Base-by-base conservation (phyloP, 2,113 vertebrate genomes). In the Chascanopsetta lugubris region DNA sequence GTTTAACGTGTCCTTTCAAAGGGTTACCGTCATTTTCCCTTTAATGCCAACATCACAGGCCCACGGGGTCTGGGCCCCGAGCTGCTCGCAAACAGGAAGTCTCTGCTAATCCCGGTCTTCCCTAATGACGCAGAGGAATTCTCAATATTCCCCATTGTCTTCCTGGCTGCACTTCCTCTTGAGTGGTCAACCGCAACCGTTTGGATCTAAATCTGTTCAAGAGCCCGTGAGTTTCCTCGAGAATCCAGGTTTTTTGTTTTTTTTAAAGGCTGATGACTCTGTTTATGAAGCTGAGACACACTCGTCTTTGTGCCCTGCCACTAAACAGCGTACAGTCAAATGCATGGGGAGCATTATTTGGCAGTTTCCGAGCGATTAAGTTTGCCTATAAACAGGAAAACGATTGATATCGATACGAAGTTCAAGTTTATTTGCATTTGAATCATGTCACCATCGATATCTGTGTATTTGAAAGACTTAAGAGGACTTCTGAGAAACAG, bases 81-180 rank as follows among this genome's bases (percentile, higher is more conserved):
- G 80, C 80, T 43, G 40, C 61, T 82, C 67, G 11, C 82, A 84
- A 90, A 88, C 79, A 87, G 88, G 86, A 90, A 89, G 83, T 83
- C 50, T 72, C 68, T 65, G 77, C 79, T 91, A 82, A 86, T 84
- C 79, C 79, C 9, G 55, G 70, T 68, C 59, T 74, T 65, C 61
- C 65, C 77, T 86, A 89, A 90, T 83, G 81, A 83, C 40, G 57
- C 73, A 74, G 63, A 86, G 69, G 69, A 85, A 80, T 79, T 77
- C 76, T 75, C 53, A 50, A 79, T 71, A 80, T 83, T 69, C 73
- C 29, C 69, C 61, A 83, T 78, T 85, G 83, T 89, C 85, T 84
- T 85, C 42, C 56, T 49, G 66, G 15, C 51, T 40, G 47, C 15
- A 63, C 51, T 80, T 85, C 72, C 69, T 82, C 42, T 5, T n/a